Conservation (phyloP, 2,113 vertebrate species). For the Notarius lentiginosus region DNA sequence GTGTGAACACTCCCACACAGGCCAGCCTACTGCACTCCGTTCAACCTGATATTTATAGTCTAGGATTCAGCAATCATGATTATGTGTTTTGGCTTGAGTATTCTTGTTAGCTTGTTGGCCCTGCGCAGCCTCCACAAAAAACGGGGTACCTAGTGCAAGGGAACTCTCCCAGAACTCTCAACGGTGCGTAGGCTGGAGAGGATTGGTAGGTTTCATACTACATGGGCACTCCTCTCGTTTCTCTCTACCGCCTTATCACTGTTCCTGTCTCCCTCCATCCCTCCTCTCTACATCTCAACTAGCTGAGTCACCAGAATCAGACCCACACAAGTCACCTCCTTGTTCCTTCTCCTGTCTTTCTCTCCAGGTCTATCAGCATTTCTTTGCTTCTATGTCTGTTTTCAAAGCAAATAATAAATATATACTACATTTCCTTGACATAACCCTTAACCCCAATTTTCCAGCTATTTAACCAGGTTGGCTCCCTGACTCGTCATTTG, state of each 20-base stretch:
- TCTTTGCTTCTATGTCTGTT: conserved; percentile 62
- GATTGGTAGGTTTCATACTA: neutral
- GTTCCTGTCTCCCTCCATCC: neutral
- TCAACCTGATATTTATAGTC: conserved; percentile 27
- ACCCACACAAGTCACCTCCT: conserved; percentile 6
- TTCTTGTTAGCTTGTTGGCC: conserved; percentile 10
- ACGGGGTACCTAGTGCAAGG: neutral
- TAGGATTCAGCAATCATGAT: conserved; percentile 12
- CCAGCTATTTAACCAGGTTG: conserved; percentile 57
- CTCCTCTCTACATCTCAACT: conserved; percentile 22
- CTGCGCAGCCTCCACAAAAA: conserved; percentile 3
- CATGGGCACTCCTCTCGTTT: conserved; percentile 12
- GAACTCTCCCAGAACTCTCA: conserved; percentile 20
- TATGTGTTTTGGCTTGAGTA: conserved; percentile 2
- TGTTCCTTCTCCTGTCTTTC: neutral
- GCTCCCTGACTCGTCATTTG: neutral
- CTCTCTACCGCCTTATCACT: neutral
- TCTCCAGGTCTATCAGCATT: conserved; percentile 54
- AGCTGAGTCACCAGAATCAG: conserved; percentile 1
- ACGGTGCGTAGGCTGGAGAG: neutral
- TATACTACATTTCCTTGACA: neutral
- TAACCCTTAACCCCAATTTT: conserved; percentile 3
- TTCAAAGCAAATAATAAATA: neutral
- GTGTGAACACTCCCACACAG: conserved; percentile 22
- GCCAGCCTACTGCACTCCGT: neutral